A percentile compares a stretch with the other conserved stretches of the same genome.
Evolutionary conservation across 2,888 invertebrate genomes (phyloP).

Genomic region (Apamea anceps): DNA sequence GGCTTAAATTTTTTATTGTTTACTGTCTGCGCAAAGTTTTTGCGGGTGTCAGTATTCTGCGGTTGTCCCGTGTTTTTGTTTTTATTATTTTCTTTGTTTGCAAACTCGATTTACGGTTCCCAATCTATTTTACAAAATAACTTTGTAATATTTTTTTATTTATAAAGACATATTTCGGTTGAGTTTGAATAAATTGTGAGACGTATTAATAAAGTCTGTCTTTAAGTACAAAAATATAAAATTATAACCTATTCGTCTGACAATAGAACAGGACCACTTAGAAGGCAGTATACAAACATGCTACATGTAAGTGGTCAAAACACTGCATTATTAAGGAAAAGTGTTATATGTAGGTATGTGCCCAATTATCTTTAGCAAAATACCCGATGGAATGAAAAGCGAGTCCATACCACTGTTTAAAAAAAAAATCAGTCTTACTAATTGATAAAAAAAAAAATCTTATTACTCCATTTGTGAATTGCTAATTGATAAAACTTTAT

Average conservation of each 20-base stretch:
- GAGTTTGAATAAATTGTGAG: not conserved
- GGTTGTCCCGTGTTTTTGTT: slow-evolving; percentile 38
- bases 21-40: slow-evolving; percentile 28
- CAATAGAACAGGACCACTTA: no score
- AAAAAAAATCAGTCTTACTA: no score
- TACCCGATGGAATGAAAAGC: no score
- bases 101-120: slow-evolving; percentile 28
- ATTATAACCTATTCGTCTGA: not conserved
- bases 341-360: no score
- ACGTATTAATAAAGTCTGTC: not conserved
- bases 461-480: no score
- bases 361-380: no score
- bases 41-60: slow-evolving; percentile 49
- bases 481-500: no score
- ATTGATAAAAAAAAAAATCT: no score
- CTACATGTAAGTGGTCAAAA: no score
- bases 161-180: not conserved
- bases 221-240: not conserved
- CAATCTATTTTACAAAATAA: slow-evolving; percentile 13
- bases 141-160: not conserved
- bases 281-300: no score
- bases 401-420: no score
- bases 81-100: slow-evolving; percentile 39
- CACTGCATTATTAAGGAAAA: no score
- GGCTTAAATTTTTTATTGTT: slow-evolving; percentile 14